Base-by-base conservation (phyloP, 1,140 invertebrate genomes). In the Brachystomella parvula region DNA sequence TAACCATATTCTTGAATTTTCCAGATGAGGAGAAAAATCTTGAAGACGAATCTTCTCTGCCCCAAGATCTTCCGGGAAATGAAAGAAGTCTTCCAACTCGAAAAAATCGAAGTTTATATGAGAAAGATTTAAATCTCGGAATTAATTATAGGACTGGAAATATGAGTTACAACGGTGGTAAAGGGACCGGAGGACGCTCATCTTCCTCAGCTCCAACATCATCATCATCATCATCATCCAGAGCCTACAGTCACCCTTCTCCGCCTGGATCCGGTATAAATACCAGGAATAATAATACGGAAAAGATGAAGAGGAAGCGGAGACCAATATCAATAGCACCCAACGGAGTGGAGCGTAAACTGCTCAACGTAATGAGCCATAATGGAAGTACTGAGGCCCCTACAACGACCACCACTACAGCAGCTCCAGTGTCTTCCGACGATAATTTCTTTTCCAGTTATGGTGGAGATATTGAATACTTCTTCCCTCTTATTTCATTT, bases 381-480 rank as follows among this genome's bases (percentile, higher is more conserved):
- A 53, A 12, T 21, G 30, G 3, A 59, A 31, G 15, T 32, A 59
- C 57, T 6, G 57, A 53, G 24, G 63, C 31, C 21, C 57, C 66
- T 17, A 39, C 62, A 9, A 29, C 47, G 26, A 33, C 61, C 1
- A 39, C 63, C 2, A 24, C 63, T 12, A 29, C 33, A 1, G 49
- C 66, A 3, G 24, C 47, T 47, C 39, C 59, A 2, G 19, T 6
- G 6, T 3, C 35, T 19, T 44, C 59, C 3, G 64, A 49, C 29
- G 65, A 71, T 32, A 65, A 33, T 15, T 72, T 70, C 31, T 74
- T 72, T 44, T 24, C 65, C 9, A n/a, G 59, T 35, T 72, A 70
- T n/a, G 72, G 72, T 57, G 70, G 70, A 21, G 72, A 74, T 63
- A 70, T 74, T 57, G 72, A 74, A 59, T 74, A 74, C 58, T 74